Conservation (phyloP, 2,113 vertebrate genomes). For the Halichoerus grypus region DNA sequence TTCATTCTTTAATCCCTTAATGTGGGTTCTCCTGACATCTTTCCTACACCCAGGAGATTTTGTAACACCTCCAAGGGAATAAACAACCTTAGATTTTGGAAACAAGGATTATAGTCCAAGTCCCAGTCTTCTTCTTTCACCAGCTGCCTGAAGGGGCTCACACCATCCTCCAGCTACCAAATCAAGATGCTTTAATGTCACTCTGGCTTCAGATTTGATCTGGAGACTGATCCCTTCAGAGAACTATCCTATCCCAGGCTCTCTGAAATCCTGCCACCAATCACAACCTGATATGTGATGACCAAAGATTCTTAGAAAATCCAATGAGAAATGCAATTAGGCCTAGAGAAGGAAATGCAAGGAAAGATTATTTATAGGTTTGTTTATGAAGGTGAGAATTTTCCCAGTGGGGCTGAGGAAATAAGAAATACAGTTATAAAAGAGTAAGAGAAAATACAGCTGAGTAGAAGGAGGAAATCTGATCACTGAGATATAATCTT, state of each 20-base stretch:
- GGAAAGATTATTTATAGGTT: neutral
- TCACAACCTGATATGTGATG: neutral
- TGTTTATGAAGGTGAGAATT: constrained; percentile 4
- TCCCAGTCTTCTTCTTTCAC: neutral
- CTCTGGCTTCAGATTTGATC: neutral
- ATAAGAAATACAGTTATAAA: neutral
- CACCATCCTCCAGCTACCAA: neutral
- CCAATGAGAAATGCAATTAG: neutral
- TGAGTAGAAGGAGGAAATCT: neutral
- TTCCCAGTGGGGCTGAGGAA: neutral
- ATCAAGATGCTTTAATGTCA: neutral
- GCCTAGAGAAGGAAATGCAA: neutral
- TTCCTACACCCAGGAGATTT: neutral
- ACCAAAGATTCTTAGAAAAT: neutral
- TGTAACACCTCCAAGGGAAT: constrained; percentile 48
- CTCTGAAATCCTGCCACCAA: neutral
- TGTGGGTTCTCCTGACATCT: constrained; percentile 62
- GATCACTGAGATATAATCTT: neutral
- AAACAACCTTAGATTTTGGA: neutral
- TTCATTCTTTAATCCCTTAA: constrained; percentile 88
- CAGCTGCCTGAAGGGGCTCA: neutral
- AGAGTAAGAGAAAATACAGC: neutral
- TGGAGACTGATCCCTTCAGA: neutral
- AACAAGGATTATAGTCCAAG: neutral
- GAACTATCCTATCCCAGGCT: neutral